These are phyloP conservation scores for Morone saxatilis DNA, from an alignment of 2,113 vertebrate species.

Conservation along the genomic window DNA sequence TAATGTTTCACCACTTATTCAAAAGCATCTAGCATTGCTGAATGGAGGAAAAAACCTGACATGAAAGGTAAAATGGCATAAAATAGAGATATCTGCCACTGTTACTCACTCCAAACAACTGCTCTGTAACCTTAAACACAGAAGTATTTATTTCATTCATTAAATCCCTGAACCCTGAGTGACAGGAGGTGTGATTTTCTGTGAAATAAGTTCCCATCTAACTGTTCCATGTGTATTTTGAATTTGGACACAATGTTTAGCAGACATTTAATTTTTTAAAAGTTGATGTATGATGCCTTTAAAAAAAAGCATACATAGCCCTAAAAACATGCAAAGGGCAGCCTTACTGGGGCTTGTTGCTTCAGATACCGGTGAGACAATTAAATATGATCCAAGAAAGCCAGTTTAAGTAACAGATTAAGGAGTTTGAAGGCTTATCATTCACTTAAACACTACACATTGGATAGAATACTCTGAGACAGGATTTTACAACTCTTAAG, in stretches of 20 bases:
- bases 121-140: neutral
- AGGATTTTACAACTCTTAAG: too few species aligned
- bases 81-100: neutral
- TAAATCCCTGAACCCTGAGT: too few species aligned
- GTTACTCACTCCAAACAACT: neutral
- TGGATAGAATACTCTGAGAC: neutral
- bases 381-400: neutral
- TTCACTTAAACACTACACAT: neutral
- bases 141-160: too few species aligned
- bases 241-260: too few species aligned
- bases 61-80: neutral
- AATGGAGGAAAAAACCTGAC: neutral
- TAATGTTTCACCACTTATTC: neutral
- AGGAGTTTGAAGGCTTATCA: neutral
- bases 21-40: neutral
- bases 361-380: neutral
- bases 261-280: too few species aligned
- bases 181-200: too few species aligned
- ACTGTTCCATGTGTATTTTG: too few species aligned
- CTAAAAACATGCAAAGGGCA: too few species aligned
- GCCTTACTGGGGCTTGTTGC: too few species aligned
- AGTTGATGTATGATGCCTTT: too few species aligned
- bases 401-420: neutral
- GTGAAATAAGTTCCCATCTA: too few species aligned
- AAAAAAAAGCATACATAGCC: neutral